Base-by-base conservation (phyloP, 1,140 invertebrate genomes). In the Sycophila sp. region DNA sequence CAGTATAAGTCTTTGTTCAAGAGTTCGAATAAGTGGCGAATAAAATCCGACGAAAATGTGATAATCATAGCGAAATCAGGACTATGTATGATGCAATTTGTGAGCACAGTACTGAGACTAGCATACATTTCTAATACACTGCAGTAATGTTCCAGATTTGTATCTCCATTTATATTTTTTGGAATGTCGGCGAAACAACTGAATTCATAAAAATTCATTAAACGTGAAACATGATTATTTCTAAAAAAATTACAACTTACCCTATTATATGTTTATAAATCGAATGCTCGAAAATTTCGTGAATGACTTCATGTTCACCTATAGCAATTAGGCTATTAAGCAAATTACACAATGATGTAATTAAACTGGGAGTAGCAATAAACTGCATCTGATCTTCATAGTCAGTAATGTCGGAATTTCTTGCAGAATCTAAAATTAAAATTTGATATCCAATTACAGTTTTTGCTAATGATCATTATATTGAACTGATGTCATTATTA, bases 111-210 rank as follows among this genome's bases (percentile, higher is more conserved):
- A 69, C 83, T 88, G 30, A 89, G 80, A 51, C 72, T 78, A 1
- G 80, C 78, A 67, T 87, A 86, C 87, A 89, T 88, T 77, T 87
- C 83, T 34, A 89, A 71, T 32, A 87, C 71, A 45, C 87, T 87
- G 55, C 76, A 80, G 70, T 87, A 88, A 22, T 85, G 76, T 4
- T 78, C 72, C 4, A 87, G 69, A 74, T 79, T 77, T 63, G 75
- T 81, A 17, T 80, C 80, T 47, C 68, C 75, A 32, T 76, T 75
- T 1, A 81, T 74, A 60, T 75, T 73, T 36, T 81, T 76, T 15
- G 80, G 78, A 62, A 87, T 79, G 19, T 76, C 73, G 0, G 66
- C 72, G n/a, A 85, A 75, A 67, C 83, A 86, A 26, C 86, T 87
- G 71, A 71, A 69, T 78, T 65, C 28, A 69, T 28, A 67, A 53